Conservation (phyloP, 2,113 vertebrate species). For the Dasyprocta punctata region DNA sequence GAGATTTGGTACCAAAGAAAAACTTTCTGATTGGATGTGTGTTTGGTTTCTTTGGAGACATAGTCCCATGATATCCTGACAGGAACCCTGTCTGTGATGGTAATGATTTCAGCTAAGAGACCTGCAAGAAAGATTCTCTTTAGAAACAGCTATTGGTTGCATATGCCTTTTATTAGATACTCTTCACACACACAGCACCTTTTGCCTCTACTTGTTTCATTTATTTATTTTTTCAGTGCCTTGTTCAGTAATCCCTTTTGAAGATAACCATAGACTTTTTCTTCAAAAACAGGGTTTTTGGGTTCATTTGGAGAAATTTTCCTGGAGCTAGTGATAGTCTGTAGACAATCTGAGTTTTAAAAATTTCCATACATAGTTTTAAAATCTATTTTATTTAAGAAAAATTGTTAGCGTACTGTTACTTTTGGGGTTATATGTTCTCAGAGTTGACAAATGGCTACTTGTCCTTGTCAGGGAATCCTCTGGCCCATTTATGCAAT, state of each 20-base stretch:
- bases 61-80: too few relatives aligned
- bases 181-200: not conserved
- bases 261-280: not conserved
- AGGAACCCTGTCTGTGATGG: not conserved
- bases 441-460: not conserved
- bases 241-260: not conserved
- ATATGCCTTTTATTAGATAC: not conserved
- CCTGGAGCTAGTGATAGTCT: not conserved
- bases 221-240: not conserved
- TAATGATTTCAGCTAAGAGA: not conserved
- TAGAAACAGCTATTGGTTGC: too few relatives aligned
- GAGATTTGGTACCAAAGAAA: not conserved
- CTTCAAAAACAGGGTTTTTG: not conserved
- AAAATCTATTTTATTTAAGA: not conserved
- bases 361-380: not conserved
- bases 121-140: not conserved
- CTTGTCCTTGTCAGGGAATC: accelerated
- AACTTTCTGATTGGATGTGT: not conserved
- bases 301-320: constrained; percentile 15
- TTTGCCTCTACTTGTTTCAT: not conserved
- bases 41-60: not conserved
- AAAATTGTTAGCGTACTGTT: not conserved
- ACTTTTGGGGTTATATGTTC: not conserved
- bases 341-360: not conserved
- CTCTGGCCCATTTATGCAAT: not conserved